Evolutionary conservation across 2,113 vertebrate species (phyloP).

Genomic region (Sorex fumeus): DNA sequence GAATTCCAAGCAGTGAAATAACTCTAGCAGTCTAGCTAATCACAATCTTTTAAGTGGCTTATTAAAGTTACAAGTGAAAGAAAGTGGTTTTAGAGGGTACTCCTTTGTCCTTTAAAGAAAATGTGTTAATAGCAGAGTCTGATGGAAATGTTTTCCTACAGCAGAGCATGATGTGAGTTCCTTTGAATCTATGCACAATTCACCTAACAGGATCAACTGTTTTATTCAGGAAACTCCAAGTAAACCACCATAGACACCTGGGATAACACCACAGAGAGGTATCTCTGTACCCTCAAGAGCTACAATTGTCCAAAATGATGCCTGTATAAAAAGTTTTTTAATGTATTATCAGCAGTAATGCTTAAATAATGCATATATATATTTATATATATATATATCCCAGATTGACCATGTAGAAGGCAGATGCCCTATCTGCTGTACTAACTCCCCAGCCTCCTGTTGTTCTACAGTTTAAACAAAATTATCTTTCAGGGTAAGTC

Average conservation of each 20-base stretch:
- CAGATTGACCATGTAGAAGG: no score
- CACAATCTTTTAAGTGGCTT: background rate
- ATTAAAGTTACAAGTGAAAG: background rate
- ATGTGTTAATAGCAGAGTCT: background rate
- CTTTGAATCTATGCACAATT: background rate
- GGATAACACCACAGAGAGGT: background rate
- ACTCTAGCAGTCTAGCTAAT: background rate
- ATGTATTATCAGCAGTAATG: background rate
- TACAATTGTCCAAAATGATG: background rate
- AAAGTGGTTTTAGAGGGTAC: background rate
- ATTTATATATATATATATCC: no score
- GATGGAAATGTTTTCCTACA: background rate
- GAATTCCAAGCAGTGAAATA: conserved; percentile 32
- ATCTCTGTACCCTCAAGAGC: background rate
- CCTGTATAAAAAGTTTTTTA: background rate
- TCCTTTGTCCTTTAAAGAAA: conserved; percentile 9
- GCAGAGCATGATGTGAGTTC: background rate
- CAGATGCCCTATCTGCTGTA: no score
- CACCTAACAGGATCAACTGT: background rate
- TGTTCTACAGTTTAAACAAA: no score
- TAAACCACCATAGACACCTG: background rate
- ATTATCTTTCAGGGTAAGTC: no score
- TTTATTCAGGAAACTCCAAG: background rate
- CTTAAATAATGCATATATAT: background rate
- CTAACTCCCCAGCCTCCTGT: no score